These are phyloP conservation scores for Busseola fusca DNA, from an alignment of 2,888 invertebrate species.

Conservation along the genomic window DNA sequence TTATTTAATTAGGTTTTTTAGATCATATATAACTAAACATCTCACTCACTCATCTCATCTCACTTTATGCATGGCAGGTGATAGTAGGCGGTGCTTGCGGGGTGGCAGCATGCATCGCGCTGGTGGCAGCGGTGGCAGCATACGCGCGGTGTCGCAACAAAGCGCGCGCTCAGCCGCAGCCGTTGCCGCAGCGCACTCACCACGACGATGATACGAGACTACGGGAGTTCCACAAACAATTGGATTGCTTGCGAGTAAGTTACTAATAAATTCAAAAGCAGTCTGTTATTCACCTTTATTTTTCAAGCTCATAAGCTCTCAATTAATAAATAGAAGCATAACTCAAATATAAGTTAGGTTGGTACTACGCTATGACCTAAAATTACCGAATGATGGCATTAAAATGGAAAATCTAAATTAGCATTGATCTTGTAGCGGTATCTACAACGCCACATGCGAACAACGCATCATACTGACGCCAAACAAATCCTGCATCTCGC, in stretches of 20 bases:
- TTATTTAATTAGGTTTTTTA: neutral
- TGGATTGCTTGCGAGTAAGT: slow-evolving; percentile 85
- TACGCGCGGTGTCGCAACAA: slow-evolving; percentile 79
- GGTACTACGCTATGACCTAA: neutral
- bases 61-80: slow-evolving; percentile 66
- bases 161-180: slow-evolving; percentile 78
- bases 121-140: slow-evolving; percentile 78
- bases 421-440: slow-evolving; percentile 10
- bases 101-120: slow-evolving; percentile 78
- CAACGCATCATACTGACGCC: too few species aligned
- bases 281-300: neutral
- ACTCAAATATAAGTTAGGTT: neutral
- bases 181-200: slow-evolving; percentile 79
- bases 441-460: too few species aligned
- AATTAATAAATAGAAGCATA: neutral
- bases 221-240: slow-evolving; percentile 85
- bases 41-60: too few species aligned
- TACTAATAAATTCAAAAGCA: slow-evolving; percentile 8
- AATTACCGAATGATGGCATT: neutral
- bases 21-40: too few species aligned
- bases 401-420: neutral
- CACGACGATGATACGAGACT: slow-evolving; percentile 84
- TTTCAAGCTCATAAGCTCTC: neutral
- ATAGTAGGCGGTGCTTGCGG: slow-evolving; percentile 84
- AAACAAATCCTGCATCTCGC: too few species aligned